Conservation (phyloP, 2,113 vertebrate species). For the Lepisosteus oculatus region DNA sequence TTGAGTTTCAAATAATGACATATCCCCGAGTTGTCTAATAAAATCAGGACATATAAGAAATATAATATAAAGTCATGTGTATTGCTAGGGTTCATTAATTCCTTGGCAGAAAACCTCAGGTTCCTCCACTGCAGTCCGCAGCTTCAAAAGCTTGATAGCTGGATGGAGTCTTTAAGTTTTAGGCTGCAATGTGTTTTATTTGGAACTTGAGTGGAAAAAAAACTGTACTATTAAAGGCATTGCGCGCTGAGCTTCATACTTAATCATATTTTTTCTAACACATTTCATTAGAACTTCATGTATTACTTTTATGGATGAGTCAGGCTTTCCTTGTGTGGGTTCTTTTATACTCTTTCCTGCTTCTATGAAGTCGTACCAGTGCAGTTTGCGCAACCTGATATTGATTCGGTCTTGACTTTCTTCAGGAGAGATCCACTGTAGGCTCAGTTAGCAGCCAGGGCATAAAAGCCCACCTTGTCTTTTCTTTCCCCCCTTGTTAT, state of each 20-base stretch:
- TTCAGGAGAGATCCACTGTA: not conserved
- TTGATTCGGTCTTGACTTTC: not conserved
- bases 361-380: too few species aligned
- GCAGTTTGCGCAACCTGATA: not conserved
- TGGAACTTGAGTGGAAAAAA: not conserved
- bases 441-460: too few species aligned
- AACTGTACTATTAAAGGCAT: not conserved
- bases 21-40: slow-evolving; percentile 2
- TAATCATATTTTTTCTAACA: slow-evolving; percentile 5
- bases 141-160: not conserved
- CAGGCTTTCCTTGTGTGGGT: not conserved
- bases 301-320: slow-evolving; percentile 6
- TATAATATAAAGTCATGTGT: not conserved
- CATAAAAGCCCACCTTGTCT: not conserved
- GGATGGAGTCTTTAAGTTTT: not conserved
- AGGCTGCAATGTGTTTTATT: slow-evolving; percentile 15
- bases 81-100: not conserved
- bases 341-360: not conserved
- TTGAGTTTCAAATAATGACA: not conserved
- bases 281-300: not conserved
- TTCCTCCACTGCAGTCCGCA: not conserved
- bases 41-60: slow-evolving; percentile 4
- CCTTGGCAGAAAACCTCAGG: not conserved
- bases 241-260: not conserved
- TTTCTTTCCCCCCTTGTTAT: too few species aligned